phyloP scores from a whole-genome alignment of 2,113 vertebrate genomes.

The Heterotilapia buettikoferi region DNA sequence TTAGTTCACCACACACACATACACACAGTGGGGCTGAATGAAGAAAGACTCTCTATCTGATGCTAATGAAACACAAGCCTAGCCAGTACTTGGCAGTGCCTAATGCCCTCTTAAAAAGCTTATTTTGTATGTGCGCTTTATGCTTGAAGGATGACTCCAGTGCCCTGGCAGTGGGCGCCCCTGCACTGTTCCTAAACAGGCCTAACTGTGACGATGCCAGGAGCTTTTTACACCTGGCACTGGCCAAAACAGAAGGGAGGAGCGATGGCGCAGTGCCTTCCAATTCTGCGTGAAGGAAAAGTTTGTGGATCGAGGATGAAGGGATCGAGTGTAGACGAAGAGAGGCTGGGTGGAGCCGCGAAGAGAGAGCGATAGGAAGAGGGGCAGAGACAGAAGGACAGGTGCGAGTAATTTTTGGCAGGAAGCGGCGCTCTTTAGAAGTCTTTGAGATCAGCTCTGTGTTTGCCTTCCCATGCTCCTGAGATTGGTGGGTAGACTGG shows the following conservation, averaged over 20 bases:
- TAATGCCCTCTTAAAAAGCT: constrained; percentile 26
- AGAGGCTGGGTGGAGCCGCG: constrained; percentile 28
- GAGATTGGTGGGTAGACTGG: constrained; percentile 46
- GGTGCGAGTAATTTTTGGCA: constrained; percentile 68
- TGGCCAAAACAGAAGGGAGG: constrained; percentile 19
- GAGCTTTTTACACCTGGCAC: constrained; percentile 63
- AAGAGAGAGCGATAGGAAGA: neutral
- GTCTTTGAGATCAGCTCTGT: constrained; percentile 65
- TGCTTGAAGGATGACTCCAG: constrained; percentile 43
- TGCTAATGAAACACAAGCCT: constrained; percentile 58
- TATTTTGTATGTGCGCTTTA: neutral
- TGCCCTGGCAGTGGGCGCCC: constrained; percentile 35
- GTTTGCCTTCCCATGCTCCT: constrained; percentile 76
- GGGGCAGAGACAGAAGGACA: constrained; percentile 57
- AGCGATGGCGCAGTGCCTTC: neutral
- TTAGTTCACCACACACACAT: constrained; percentile 5
- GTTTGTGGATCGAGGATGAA: constrained; percentile 35
- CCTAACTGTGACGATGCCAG: constrained; percentile 53
- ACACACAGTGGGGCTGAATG: constrained; percentile 6
- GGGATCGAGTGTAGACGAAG: constrained; percentile 8
- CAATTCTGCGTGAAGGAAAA: constrained; percentile 9
- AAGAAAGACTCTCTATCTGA: constrained; percentile 49
- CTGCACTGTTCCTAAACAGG: constrained; percentile 33
- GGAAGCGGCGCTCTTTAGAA: constrained; percentile 56
- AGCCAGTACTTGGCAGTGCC: constrained; percentile 46